Base-by-base conservation (phyloP, 2,113 vertebrate species). In the Hymenochirus boettgeri region DNA sequence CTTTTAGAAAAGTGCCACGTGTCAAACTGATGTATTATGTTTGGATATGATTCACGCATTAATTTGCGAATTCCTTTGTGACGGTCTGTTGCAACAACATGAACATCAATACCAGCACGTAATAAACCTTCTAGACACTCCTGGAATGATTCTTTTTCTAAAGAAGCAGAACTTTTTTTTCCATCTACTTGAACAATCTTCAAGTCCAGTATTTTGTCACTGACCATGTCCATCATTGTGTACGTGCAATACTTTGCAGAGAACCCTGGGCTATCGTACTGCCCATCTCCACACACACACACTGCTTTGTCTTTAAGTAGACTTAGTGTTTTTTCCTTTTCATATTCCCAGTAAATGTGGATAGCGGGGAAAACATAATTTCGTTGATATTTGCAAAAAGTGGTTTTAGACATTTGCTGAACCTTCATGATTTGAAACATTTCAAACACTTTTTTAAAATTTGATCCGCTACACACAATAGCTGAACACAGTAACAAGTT, bases 11-110 rank as follows among this genome's bases (percentile, higher is more conserved):
- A 1, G n/a, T 61, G 59, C n/a, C 27, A 35, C 1, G 31, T 3
- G 26, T 61, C 46, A 51, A 35, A 35, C 3, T 26, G 18, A 48
- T 61, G 59, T n/a, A n/a, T 5, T 31, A 61, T 61, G 18, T 15
- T 3, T 12, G 11, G 5, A 23, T 61, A 61, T 23, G 21, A 3
- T 4, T 50, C 22, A 12, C 23, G 12, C 27, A 61, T 22, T 9
- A 50, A 22, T 51, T 61, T 61, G 1, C 29, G n/a, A 22, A 51
- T 35, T n/a, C 46, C 27, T 2, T 19, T n/a, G 5, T 33, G 35
- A 1, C 17, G 39, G n/a, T 42, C 15, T n/a, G 39, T 42, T 7
- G 11, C 15, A 7, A 42, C 15, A 5, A 12, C 7, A 7, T 42
- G 15, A 5, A 42, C 39, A 12, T 42, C 3, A n/a, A 42, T 7